These are phyloP conservation scores for Kryptopterus vitreolus DNA, from an alignment of 2,797 vertebrate species.

Conservation along the genomic window DNA sequence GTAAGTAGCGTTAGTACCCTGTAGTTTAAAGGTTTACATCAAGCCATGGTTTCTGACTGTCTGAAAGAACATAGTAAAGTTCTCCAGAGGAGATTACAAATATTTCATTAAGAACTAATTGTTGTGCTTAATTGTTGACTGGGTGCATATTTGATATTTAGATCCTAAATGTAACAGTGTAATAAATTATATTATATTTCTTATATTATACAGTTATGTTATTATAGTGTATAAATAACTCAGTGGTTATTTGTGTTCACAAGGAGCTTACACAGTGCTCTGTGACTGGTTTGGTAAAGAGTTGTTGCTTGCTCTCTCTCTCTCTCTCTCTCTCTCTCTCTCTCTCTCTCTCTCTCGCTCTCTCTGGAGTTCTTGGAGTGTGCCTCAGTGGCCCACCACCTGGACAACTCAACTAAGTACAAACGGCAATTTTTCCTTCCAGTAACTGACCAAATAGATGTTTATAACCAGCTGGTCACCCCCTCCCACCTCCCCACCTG, in stretches of 20 bases:
- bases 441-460: conserved; percentile 81
- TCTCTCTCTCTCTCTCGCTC: not conserved
- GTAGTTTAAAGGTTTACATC: conserved; percentile 30
- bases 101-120: not conserved
- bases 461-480: conserved; percentile 81
- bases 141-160: not conserved
- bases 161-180: not conserved
- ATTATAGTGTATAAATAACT: not conserved
- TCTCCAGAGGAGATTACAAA: not conserved
- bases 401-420: conserved; percentile 76
- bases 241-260: not conserved
- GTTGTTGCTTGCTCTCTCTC: not conserved
- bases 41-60: conserved; percentile 12
- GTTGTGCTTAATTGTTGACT: not conserved
- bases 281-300: not conserved
- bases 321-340: conserved; percentile 1
- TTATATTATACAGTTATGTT: no score
- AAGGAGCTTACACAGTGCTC: conserved; percentile 2
- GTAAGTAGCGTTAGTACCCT: conserved; percentile 28
- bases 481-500: conserved; percentile 61
- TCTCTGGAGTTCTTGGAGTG: conserved; percentile 49
- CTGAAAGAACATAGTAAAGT: not conserved
- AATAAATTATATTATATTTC: no score
- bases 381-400: conserved; percentile 75
- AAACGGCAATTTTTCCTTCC: conserved; percentile 78